Evolutionary conservation across 2,113 vertebrate species (phyloP).

Genomic region (Triplophysa rosa): DNA sequence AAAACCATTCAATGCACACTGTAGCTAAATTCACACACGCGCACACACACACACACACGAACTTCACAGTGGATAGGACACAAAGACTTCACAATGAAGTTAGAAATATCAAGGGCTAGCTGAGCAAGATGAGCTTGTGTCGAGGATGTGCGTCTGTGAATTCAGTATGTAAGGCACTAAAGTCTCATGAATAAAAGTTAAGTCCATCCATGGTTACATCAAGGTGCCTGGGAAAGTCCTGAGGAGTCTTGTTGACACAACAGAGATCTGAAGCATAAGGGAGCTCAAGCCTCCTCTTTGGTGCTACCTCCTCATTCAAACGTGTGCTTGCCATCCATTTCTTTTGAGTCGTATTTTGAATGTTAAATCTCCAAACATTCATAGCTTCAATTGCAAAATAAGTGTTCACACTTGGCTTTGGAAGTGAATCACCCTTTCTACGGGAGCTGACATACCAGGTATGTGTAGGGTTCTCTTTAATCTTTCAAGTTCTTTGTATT

Average conservation of each 20-base stretch:
- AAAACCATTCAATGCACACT: slow-evolving; percentile 1
- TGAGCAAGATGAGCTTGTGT: slow-evolving; percentile 17
- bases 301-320: slow-evolving; percentile 3
- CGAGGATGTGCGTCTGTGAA: neutral
- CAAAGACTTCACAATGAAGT: neutral
- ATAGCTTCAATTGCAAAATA: neutral
- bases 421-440: neutral
- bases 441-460: neutral
- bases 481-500: neutral
- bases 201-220: neutral
- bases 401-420: neutral
- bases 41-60: slow-evolving; percentile 4
- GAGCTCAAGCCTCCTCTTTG: neutral
- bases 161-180: slow-evolving; percentile 54
- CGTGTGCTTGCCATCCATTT: slow-evolving; percentile 4
- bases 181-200: slow-evolving; percentile 20
- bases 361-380: neutral
- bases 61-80: slow-evolving; percentile 1
- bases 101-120: neutral
- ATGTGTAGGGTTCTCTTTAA: slow-evolving; percentile 6
- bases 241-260: slow-evolving; percentile 31
- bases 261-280: neutral
- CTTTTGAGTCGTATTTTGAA: neutral
- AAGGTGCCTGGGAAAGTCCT: slow-evolving; percentile 36
- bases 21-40: neutral